These are phyloP conservation scores for Aleiodes sp. DNA, from an alignment of 1,140 invertebrate species.

Conservation along the genomic window DNA sequence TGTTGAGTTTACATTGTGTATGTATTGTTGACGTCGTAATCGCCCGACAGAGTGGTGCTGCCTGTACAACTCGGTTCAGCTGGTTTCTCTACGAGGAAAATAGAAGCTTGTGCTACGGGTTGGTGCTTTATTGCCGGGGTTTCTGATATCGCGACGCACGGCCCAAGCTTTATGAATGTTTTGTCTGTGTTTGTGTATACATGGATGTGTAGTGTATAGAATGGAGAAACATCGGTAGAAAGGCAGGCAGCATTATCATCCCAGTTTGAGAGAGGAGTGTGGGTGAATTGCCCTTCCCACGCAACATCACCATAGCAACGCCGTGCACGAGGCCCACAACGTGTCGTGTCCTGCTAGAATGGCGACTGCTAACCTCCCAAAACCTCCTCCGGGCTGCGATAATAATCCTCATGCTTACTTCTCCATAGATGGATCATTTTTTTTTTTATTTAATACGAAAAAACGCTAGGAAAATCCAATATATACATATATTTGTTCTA, in stretches of 20 bases:
- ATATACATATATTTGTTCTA: no score
- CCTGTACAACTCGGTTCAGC: not conserved
- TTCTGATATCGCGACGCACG: slow-evolving; percentile 54
- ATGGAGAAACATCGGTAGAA: slow-evolving; percentile 55
- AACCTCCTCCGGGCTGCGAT: not conserved
- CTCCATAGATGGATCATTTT: not conserved
- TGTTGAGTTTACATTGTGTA: not conserved
- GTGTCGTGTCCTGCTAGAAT: slow-evolving; percentile 59
- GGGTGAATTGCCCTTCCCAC: slow-evolving; percentile 60
- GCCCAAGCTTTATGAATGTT: slow-evolving; percentile 4
- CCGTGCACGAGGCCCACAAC: slow-evolving; percentile 54
- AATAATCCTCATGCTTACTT: not conserved
- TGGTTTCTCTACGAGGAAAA: not conserved
- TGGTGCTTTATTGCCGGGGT: slow-evolving; percentile 56
- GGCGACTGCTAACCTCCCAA: slow-evolving; percentile 57
- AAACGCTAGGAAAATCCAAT: no score
- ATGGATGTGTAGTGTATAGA: not conserved
- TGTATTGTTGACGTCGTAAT: slow-evolving; percentile 15
- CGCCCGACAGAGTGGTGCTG: slow-evolving; percentile 4
- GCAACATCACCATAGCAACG: slow-evolving; percentile 62
- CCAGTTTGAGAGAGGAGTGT: slow-evolving; percentile 55
- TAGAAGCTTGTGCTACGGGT: slow-evolving; percentile 42
- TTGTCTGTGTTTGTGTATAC: not conserved
- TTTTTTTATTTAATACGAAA: no score
- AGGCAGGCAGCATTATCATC: slow-evolving; percentile 60